Conservation (phyloP, 2,797 vertebrate species). For the Enteromius fasciolatus region DNA sequence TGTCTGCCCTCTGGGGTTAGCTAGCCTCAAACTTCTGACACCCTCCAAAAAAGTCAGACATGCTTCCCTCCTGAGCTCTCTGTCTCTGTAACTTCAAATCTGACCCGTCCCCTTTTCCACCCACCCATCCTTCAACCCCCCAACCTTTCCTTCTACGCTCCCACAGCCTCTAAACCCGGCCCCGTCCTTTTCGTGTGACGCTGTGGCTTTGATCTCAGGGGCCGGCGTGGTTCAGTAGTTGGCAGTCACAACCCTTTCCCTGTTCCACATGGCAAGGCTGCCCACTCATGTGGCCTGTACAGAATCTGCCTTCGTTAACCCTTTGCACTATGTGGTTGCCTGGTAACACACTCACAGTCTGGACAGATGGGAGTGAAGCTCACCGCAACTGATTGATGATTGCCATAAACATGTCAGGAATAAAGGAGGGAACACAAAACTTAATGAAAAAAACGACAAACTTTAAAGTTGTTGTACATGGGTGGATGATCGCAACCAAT, state of each 20-base stretch:
- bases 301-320: constrained; percentile 54
- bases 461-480: constrained; percentile 37
- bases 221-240: constrained; percentile 55
- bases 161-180: constrained; percentile 23
- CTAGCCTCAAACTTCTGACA: constrained; percentile 40
- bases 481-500: constrained; percentile 15
- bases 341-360: constrained; percentile 51
- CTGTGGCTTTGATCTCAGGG: constrained; percentile 58
- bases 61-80: neutral
- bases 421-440: constrained; percentile 40
- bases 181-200: constrained; percentile 28
- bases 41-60: constrained; percentile 15
- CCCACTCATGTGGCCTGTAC: constrained; percentile 59
- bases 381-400: constrained; percentile 36
- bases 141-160: constrained; percentile 9
- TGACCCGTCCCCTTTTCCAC: constrained; percentile 20
- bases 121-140: constrained; percentile 17
- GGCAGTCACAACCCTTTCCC: constrained; percentile 59
- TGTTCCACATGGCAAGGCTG: constrained; percentile 57
- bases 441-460: constrained; percentile 47
- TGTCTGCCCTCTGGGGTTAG: constrained; percentile 47
- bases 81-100: constrained; percentile 24
- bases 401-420: constrained; percentile 41
- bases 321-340: constrained; percentile 52
- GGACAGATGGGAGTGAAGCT: constrained; percentile 23